Evolutionary conservation across 1,140 invertebrate genomes (phyloP).

Genomic region (Globodera rostochiensis): DNA sequence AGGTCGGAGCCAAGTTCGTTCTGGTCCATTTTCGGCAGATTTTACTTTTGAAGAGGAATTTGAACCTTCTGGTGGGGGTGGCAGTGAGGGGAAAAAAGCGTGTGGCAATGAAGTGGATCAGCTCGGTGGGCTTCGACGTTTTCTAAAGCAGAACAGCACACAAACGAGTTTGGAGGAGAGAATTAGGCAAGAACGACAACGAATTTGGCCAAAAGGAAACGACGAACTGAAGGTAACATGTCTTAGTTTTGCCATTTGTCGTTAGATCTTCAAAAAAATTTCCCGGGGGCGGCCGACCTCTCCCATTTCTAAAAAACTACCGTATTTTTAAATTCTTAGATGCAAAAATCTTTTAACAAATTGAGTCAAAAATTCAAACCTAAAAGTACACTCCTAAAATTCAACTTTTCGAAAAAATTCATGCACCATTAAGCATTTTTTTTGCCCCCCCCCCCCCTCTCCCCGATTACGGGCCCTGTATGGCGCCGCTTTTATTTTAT

Average conservation of each 20-base stretch:
- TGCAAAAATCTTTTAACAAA: background rate
- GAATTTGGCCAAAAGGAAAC: background rate
- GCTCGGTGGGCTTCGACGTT: constrained; percentile 15
- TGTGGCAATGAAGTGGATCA: background rate
- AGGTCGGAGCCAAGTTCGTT: background rate
- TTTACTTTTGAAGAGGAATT: constrained; percentile 17
- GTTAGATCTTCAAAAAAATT: too few species aligned
- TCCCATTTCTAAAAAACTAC: too few species aligned
- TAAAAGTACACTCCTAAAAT: too few species aligned
- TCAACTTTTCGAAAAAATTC: too few species aligned
- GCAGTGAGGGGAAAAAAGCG: background rate
- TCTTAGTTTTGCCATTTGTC: too few species aligned
- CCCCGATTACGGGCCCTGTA: too few species aligned
- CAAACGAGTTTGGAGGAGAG: constrained; percentile 18
- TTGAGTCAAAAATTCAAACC: background rate
- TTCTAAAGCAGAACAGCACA: constrained; percentile 19
- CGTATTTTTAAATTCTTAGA: too few species aligned
- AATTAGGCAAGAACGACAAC: constrained; percentile 6
- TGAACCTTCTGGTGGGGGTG: background rate
- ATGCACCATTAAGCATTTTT: too few species aligned
- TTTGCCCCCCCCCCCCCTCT: too few species aligned
- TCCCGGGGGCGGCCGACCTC: too few species aligned
- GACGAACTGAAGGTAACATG: constrained; percentile 6
- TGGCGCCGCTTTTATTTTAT: too few species aligned
- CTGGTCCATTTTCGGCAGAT: constrained; percentile 6